phyloP scores from a whole-genome alignment of 2,888 invertebrate genomes.

The Odontocerum albicorne region DNA sequence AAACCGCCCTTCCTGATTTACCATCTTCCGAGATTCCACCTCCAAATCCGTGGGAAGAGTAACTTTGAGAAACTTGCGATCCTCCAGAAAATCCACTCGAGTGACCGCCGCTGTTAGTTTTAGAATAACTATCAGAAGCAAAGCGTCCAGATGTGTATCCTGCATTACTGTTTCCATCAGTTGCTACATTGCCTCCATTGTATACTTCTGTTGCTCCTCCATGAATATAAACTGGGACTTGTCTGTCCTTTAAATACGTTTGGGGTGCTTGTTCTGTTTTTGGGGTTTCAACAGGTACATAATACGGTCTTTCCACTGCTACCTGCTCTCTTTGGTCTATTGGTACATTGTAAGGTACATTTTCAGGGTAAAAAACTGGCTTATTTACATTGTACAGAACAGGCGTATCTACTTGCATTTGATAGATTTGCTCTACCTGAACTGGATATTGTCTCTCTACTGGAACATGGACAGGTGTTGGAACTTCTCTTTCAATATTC shows the following conservation, averaged over 20 bases:
- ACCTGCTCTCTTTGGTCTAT: slow-evolving; percentile 32
- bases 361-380: slow-evolving; percentile 33
- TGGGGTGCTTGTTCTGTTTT: slow-evolving; percentile 24
- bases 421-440: no score
- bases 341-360: slow-evolving; percentile 30
- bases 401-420: slow-evolving; percentile 26
- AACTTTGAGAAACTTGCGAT: no score
- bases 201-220: slow-evolving; percentile 5
- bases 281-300: slow-evolving; percentile 29
- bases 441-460: slow-evolving; percentile 40
- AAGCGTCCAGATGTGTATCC: no score
- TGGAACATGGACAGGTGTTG: slow-evolving; percentile 49
- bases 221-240: slow-evolving; percentile 27
- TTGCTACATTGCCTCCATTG: no score
- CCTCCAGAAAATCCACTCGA: no score
- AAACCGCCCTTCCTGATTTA: no score
- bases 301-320: slow-evolving; percentile 28
- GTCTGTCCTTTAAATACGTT: slow-evolving; percentile 32
- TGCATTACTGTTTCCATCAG: no score
- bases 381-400: slow-evolving; percentile 28
- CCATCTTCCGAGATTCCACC: no score
- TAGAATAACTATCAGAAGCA: no score
- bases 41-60: no score
- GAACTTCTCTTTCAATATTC: slow-evolving; percentile 50
- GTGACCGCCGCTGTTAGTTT: no score